phyloP scores from a whole-genome alignment of 2,113 vertebrate species.

The Callopanchax toddi region DNA sequence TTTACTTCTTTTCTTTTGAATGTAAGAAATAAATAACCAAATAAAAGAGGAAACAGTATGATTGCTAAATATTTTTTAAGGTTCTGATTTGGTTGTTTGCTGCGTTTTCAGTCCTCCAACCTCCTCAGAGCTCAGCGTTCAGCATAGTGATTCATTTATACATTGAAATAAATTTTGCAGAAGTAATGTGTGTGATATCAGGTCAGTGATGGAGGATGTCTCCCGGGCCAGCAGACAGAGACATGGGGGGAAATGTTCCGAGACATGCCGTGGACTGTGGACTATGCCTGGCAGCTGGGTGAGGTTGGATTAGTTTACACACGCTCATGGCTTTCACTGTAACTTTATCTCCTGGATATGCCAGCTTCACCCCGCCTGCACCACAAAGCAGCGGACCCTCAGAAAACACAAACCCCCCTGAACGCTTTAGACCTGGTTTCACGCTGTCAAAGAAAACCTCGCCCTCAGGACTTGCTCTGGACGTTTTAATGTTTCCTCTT shows the following conservation, averaged over 20 bases:
- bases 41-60: no score
- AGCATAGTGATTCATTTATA: no score
- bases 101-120: no score
- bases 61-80: no score
- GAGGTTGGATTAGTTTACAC: constrained; percentile 73
- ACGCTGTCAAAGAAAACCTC: background rate
- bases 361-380: constrained; percentile 23
- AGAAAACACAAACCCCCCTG: background rate
- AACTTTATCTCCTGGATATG: constrained; percentile 53
- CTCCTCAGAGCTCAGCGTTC: no score
- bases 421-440: background rate
- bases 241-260: constrained; percentile 47
- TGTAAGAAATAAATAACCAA: no score
- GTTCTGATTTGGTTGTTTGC: no score
- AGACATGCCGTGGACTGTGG: constrained; percentile 47
- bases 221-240: constrained; percentile 15
- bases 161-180: no score
- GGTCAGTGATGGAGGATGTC: constrained; percentile 14
- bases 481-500: no score
- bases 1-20: no score
- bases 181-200: no score
- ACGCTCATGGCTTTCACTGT: constrained; percentile 71
- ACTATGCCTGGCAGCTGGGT: constrained; percentile 59
- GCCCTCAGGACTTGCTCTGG: no score
- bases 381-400: background rate